Percentiles rank a stretch among this genome's conserved stretches.
Evolutionary conservation across 2,113 vertebrate species (phyloP).

Genomic region (Willisornis vidua): DNA sequence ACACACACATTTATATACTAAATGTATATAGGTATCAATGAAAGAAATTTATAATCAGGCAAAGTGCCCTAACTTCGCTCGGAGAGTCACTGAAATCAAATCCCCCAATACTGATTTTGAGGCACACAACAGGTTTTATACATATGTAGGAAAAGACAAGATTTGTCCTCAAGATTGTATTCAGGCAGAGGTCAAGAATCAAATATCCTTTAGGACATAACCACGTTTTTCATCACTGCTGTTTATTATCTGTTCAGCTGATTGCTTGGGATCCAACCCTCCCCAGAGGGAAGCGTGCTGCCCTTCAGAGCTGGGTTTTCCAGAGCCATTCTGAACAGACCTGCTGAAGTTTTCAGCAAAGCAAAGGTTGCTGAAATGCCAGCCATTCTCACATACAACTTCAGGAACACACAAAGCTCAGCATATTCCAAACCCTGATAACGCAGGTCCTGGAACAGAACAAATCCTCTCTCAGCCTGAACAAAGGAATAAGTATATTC

Average conservation of each 20-base stretch:
- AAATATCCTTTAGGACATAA: background rate
- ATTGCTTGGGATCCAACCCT: background rate
- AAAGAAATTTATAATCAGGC: background rate
- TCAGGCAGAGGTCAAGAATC: background rate
- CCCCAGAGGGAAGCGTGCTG: background rate
- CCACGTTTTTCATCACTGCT: background rate
- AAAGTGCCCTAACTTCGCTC: background rate
- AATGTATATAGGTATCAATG: background rate
- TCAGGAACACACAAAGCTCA: background rate
- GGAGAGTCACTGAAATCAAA: background rate
- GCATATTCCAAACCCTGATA: background rate
- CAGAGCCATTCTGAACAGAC: background rate
- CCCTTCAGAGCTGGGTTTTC: background rate
- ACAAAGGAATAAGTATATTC: constrained; percentile 6
- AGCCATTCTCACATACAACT: background rate
- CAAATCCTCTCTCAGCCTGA: background rate
- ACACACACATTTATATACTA: background rate
- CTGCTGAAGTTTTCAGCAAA: background rate
- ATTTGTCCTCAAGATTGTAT: background rate
- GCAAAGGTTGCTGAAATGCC: background rate
- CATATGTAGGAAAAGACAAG: background rate
- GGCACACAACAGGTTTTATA: background rate
- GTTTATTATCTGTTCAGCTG: background rate
- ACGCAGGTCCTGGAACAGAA: background rate
- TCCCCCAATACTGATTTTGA: background rate